Base-by-base conservation (phyloP, 2,113 vertebrate genomes). In the Anguilla japonica region DNA sequence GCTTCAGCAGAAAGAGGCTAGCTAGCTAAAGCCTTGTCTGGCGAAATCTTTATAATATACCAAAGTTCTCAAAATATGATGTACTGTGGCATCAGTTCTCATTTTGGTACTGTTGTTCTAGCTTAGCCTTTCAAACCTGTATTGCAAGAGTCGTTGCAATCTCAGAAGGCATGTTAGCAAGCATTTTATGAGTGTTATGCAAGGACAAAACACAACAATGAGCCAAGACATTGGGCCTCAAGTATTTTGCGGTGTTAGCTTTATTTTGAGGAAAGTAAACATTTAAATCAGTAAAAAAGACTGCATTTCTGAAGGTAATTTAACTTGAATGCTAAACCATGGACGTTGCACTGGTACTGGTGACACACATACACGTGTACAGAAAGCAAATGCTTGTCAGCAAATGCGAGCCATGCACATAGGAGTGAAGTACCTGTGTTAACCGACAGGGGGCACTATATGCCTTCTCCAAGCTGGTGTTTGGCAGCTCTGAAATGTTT, bases 221-320 rank as follows among this genome's bases (percentile, higher is more conserved):
- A 87, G 91, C 92, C 94, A 94, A 89, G 57, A 86, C 87, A 87
- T 91, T 87, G 90, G 90, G 20, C 41, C 90, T 92, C 92, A 95
- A 93, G 91, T 94, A 92, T 90, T 89, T 91, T 94, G 94, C 85
- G 92, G 91, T 90, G 91, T 83, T 91, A 93, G 90, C 50, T 94
- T 93, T 92, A 92, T 95, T 95, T 95, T 88, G 92, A 92, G 93
- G 90, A 92, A 92, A 91, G 91, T 93, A 94, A 94, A 95, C 92
- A 94, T 85, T 91, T 91, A 93, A 94, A 94, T 94, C 85, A 84
- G 89, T 92, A 89, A 89, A 93, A 60, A 26, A 90, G 87, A 90
- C 85, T 86, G 41, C 15, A 78, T 78, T 29, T 18, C 86, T 83
- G 46, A 84, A 89, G 90, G 92, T 91, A 87, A 87, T 87, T 90